Evolutionary conservation across 1,140 invertebrate species (phyloP), one percentile per base, ranked within the genome.

Genomic region (Caenorhabditis inopinata): DNA sequence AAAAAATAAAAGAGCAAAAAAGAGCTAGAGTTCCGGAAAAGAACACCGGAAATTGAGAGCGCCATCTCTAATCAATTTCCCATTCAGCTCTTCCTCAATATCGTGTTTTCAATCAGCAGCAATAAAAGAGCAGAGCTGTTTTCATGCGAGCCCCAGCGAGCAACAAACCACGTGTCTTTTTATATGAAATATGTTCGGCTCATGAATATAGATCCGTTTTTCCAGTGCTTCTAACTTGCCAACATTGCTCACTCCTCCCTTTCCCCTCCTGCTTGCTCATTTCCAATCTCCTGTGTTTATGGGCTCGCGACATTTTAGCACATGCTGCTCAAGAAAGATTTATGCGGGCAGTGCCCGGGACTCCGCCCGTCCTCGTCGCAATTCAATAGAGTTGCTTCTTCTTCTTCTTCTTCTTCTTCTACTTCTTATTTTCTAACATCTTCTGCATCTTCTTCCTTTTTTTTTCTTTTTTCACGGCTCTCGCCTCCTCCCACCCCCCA

Each of bases 321-420:
- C 58, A 68, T 68, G 58, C 58, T 68, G 58, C 58, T 68, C 58
- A 68, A 68, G 58, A 68, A 68, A 68, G 58, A 68, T 68, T 68
- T 68, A 68, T 68, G 58, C 27, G 25, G 12, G 51, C 51, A 58
- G 51, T 58, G 51, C 51, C 51, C 32, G 14, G 27, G 51, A 32
- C 51, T 38, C 58, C 58, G 14, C 58, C 58, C 58, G 32, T 35
- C 29, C 21, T 68, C 58, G 29, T 68, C 58, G 32, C 58, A 68
- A 68, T 68, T 68, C 58, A 68, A 68, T 68, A 68, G 58, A 68
- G 58, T 68, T 68, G 58, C 58, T 68, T 68, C 58, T 68, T 68
- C 58, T 68, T 68, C n/a, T 51, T 21, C 49, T 53, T 68, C 32
- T 35, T 18, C 58, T 68, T 29, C 58, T 68, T 21, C 32, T 68